Percentiles rank a stretch among this genome's conserved stretches.
Evolutionary conservation across 2,888 invertebrate genomes (phyloP).

Genomic region (Thera britannica): DNA sequence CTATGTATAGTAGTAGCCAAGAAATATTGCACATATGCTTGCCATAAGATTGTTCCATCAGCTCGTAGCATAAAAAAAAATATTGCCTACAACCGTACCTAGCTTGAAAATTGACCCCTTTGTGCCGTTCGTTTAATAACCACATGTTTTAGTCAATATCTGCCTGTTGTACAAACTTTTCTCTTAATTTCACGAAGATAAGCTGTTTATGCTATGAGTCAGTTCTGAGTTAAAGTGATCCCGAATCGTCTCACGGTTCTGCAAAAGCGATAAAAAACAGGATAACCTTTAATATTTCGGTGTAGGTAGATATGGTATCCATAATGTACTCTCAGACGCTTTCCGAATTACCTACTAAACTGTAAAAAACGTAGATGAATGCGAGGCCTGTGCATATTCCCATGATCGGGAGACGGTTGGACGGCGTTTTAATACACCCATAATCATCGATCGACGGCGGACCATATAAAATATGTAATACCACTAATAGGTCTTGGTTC

Average conservation of each 20-base stretch:
- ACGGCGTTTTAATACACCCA: constrained; percentile 79
- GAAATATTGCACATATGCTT: no score
- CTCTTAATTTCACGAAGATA: not conserved
- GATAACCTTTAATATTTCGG: constrained; percentile 64
- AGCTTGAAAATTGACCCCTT: no score
- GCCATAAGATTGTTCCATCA: no score
- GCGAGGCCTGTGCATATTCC: constrained; percentile 72
- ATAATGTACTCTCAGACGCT: constrained; percentile 67
- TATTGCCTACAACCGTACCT: no score
- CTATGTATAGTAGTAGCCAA: no score
- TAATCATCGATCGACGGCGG: constrained; percentile 77
- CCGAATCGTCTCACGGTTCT: constrained; percentile 56
- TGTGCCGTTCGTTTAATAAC: no score
- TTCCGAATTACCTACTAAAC: constrained; percentile 79
- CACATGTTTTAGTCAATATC: no score
- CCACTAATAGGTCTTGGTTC: constrained; percentile 79
- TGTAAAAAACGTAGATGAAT: constrained; percentile 79
- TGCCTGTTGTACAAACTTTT: not conserved
- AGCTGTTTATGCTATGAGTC: not conserved
- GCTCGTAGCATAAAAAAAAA: no score
- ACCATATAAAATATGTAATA: constrained; percentile 82
- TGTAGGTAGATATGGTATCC: constrained; percentile 49
- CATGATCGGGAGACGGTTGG: constrained; percentile 75
- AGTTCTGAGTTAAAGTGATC: constrained; percentile 3
- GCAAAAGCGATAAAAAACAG: constrained; percentile 53